A percentile compares a stretch with the other conserved stretches of the same genome.
phyloP scores from a whole-genome alignment of 2,797 vertebrate genomes.

The Luscinia megarhynchos region DNA sequence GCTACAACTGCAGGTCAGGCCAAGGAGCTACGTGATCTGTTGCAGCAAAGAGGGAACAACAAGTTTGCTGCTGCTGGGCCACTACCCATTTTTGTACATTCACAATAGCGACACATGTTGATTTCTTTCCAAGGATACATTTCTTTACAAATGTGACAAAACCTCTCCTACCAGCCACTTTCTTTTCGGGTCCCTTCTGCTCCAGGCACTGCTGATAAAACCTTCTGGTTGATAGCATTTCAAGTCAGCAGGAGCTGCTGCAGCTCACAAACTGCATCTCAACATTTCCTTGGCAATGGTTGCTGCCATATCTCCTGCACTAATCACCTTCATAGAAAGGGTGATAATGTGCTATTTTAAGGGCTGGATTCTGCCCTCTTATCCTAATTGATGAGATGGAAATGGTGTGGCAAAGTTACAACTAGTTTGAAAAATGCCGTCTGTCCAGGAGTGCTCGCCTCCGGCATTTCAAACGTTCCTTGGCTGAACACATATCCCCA shows the following conservation, averaged over 20 bases:
- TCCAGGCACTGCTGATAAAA: not conserved
- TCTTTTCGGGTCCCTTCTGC: not conserved
- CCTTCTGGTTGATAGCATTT: not conserved
- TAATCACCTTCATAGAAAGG: not conserved
- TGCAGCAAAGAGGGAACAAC: not conserved
- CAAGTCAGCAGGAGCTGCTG: not conserved
- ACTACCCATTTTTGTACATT: not conserved
- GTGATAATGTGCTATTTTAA: not conserved
- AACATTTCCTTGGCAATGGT: not conserved
- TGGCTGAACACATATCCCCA: not conserved
- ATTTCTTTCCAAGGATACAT: not conserved
- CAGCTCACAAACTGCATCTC: not conserved
- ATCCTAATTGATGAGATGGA: not conserved
- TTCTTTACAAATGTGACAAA: not conserved
- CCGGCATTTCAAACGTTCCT: not conserved
- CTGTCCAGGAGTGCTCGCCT: not conserved
- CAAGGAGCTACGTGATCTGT: not conserved
- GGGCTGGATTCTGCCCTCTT: not conserved
- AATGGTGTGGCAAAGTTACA: not conserved
- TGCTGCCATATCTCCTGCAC: not conserved
- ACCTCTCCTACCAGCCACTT: not conserved
- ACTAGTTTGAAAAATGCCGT: not conserved
- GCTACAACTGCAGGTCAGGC: not conserved
- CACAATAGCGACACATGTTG: not conserved
- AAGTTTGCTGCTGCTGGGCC: not conserved